Percentiles rank a stretch among this genome's conserved stretches.
Evolutionary conservation across 2,113 vertebrate species (phyloP).

Genomic region (Zapus hudsonius): DNA sequence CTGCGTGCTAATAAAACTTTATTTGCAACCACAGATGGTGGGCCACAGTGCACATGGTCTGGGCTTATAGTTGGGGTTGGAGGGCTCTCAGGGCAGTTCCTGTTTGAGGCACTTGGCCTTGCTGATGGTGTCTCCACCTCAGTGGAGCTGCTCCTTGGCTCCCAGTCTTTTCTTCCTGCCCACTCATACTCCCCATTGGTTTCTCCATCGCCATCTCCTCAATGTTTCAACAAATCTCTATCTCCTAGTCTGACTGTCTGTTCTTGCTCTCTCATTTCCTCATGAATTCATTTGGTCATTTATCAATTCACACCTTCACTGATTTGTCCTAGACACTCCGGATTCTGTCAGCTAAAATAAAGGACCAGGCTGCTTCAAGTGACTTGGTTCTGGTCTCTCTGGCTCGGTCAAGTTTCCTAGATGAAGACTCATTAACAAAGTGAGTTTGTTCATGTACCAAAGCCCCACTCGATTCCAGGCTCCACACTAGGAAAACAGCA

Average conservation of each 20-base stretch:
- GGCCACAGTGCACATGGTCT: background rate
- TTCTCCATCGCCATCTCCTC: background rate
- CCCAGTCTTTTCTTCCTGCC: background rate
- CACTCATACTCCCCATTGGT: background rate
- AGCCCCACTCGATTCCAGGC: background rate
- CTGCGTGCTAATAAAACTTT: conserved; percentile 56
- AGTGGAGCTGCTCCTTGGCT: background rate
- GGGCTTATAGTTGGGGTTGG: background rate
- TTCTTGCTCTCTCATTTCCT: background rate
- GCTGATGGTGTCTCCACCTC: background rate
- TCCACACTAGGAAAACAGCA: background rate
- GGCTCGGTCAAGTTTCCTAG: background rate
- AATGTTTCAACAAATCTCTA: background rate
- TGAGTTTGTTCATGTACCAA: background rate
- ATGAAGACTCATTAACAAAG: background rate
- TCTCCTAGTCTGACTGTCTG: background rate
- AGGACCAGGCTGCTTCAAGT: background rate
- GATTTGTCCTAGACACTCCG: background rate
- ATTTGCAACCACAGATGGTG: background rate
- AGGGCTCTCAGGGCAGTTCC: background rate
- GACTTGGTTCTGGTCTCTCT: background rate
- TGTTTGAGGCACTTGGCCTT: background rate
- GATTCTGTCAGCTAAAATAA: background rate
- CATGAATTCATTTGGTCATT: background rate
- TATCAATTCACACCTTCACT: background rate